These are phyloP conservation scores for Oryzias celebensis DNA, from an alignment of 2,113 vertebrate species.

Conservation along the genomic window DNA sequence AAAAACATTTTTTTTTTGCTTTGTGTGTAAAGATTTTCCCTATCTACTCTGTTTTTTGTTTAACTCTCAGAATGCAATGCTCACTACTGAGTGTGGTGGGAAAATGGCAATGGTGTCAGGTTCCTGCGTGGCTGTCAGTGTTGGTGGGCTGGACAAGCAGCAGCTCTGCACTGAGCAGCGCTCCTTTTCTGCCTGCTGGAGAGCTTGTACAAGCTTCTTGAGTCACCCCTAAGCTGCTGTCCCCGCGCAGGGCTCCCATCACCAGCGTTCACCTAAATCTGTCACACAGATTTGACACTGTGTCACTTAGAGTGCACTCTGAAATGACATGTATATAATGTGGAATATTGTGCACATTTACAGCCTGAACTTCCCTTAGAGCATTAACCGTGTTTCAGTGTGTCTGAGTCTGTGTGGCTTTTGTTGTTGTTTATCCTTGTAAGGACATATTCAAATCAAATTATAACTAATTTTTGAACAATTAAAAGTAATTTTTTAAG, in stretches of 20 bases:
- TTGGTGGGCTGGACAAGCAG: constrained; percentile 55
- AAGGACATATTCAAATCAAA: no score
- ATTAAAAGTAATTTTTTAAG: no score
- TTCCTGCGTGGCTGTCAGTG: constrained; percentile 43
- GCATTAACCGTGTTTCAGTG: constrained; percentile 46
- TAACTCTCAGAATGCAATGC: not conserved
- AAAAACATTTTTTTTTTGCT: not conserved
- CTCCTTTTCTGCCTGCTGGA: constrained; percentile 83
- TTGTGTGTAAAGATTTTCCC: not conserved
- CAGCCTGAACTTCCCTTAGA: constrained; percentile 81
- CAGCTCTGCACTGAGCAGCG: constrained; percentile 54
- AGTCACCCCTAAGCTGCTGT: constrained; percentile 84
- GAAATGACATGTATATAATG: constrained; percentile 99
- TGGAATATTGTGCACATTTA: constrained; percentile 99
- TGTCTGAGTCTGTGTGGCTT: constrained; percentile 8
- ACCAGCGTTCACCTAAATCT: constrained; percentile 98
- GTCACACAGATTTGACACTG: constrained; percentile 99
- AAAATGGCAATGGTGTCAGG: constrained; percentile 64
- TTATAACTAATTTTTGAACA: no score
- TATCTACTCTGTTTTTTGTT: constrained; percentile 1
- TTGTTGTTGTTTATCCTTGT: no score
- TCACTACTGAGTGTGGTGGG: constrained; percentile 40
- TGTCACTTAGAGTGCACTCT: constrained; percentile 88
- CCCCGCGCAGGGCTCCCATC: constrained; percentile 86
- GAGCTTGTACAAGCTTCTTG: constrained; percentile 85